These are phyloP conservation scores for Sinocyclocheilus maitianheensis DNA, from an alignment of 2,113 vertebrate genomes.

Conservation along the genomic window DNA sequence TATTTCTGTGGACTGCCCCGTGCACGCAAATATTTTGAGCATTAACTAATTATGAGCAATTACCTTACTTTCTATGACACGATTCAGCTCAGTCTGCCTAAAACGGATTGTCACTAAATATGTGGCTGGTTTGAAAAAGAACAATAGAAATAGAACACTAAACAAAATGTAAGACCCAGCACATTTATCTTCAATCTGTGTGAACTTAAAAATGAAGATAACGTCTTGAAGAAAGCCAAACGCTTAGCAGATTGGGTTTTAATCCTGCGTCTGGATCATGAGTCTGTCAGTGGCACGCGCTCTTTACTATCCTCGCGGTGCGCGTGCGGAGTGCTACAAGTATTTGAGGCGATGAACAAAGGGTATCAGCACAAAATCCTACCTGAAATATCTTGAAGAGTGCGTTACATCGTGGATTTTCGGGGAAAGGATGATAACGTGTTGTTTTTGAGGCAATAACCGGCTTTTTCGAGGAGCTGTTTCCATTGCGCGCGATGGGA, in stretches of 20 bases:
- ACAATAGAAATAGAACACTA: not conserved
- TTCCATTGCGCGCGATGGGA: conserved; percentile 2
- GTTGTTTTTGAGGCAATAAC: conserved; percentile 18
- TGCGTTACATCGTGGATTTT: not conserved
- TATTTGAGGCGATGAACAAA: not conserved
- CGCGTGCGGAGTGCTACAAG: not conserved
- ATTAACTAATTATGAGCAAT: not conserved
- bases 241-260: conserved; percentile 9
- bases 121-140: not conserved
- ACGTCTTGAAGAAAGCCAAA: not conserved
- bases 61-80: not conserved
- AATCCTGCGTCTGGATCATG: conserved; percentile 27
- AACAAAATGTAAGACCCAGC: not conserved
- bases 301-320: not conserved
- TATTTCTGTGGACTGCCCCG: not conserved
- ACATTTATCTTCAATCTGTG: not conserved
- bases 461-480: conserved; percentile 6
- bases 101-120: not conserved
- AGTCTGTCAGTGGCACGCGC: conserved; percentile 8
- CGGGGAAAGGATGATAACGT: not conserved
- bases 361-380: not conserved
- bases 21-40: not conserved
- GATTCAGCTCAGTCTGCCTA: not conserved
- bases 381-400: not conserved
- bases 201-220: not conserved